phyloP scores from a whole-genome alignment of 2,797 vertebrate genomes.

The Enteromius unitaeniatus region DNA sequence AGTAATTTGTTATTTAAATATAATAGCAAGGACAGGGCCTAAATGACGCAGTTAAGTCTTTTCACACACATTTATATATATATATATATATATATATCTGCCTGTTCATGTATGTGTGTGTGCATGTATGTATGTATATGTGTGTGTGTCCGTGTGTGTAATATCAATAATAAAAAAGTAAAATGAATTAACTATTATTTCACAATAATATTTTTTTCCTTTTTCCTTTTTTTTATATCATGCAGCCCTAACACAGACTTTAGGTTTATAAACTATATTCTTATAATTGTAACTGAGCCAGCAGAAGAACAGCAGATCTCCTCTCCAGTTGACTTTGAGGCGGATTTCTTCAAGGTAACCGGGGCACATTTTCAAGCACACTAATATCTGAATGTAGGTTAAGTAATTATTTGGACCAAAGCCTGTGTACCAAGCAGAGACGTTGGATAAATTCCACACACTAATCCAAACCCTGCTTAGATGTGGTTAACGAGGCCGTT shows the following conservation, averaged over 20 bases:
- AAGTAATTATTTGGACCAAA: constrained; percentile 61
- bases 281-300: neutral
- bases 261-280: neutral
- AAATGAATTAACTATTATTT: no score
- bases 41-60: no score
- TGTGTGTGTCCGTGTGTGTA: no score
- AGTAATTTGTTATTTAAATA: no score
- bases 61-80: no score
- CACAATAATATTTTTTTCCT: no score
- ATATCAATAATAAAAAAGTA: no score
- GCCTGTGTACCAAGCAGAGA: constrained; percentile 48
- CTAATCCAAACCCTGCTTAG: constrained; percentile 56
- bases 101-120: no score
- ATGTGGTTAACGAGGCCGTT: constrained; percentile 35
- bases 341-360: constrained; percentile 40
- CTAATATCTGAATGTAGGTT: constrained; percentile 59
- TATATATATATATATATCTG: no score
- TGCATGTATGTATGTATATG: no score
- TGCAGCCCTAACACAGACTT: neutral
- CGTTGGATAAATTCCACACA: constrained; percentile 42
- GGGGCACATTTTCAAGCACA: constrained; percentile 34
- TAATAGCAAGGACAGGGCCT: no score
- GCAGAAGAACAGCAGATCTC: constrained; percentile 7
- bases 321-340: constrained; percentile 2
- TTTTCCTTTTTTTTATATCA: no score